phyloP scores from a whole-genome alignment of 2,888 invertebrate genomes.

The Oscheius sp. region DNA sequence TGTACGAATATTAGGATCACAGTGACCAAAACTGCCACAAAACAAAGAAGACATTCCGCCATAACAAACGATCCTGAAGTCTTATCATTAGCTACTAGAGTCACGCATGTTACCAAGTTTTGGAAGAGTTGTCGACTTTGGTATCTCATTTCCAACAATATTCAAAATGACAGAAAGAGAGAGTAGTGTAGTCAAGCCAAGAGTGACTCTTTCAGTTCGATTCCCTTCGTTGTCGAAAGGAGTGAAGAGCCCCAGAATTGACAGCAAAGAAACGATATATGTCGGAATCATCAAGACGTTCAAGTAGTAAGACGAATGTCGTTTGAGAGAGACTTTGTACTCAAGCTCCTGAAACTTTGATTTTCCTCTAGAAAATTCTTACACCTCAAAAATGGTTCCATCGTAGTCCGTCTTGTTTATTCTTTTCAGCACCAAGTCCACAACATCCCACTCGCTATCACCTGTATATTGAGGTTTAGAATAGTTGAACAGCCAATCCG shows the following conservation, averaged over 20 bases:
- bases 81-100: no score
- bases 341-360: slow-evolving; percentile 27
- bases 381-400: background rate
- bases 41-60: slow-evolving; percentile 32
- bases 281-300: slow-evolving; percentile 37
- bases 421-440: background rate
- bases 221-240: slow-evolving; percentile 38
- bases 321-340: slow-evolving; percentile 20
- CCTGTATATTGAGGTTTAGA: slow-evolving; percentile 31
- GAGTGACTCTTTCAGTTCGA: slow-evolving; percentile 32
- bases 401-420: slow-evolving; percentile 3
- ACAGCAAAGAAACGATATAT: slow-evolving; percentile 35
- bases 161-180: slow-evolving; percentile 38
- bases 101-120: slow-evolving; percentile 21
- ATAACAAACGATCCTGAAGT: slow-evolving; percentile 30
- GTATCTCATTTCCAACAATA: slow-evolving; percentile 39
- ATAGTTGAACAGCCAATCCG: slow-evolving; percentile 21
- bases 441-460: slow-evolving; percentile 37
- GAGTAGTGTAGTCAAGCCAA: slow-evolving; percentile 37
- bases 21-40: slow-evolving; percentile 28
- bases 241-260: slow-evolving; percentile 33
- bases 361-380: background rate
- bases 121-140: slow-evolving; percentile 34
- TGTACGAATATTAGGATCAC: slow-evolving; percentile 26
- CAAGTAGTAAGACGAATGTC: slow-evolving; percentile 32